Evolutionary conservation across 2,797 vertebrate genomes (phyloP), one percentile per base, ranked within the genome.

Genomic region (Neostethus bicornis): DNA sequence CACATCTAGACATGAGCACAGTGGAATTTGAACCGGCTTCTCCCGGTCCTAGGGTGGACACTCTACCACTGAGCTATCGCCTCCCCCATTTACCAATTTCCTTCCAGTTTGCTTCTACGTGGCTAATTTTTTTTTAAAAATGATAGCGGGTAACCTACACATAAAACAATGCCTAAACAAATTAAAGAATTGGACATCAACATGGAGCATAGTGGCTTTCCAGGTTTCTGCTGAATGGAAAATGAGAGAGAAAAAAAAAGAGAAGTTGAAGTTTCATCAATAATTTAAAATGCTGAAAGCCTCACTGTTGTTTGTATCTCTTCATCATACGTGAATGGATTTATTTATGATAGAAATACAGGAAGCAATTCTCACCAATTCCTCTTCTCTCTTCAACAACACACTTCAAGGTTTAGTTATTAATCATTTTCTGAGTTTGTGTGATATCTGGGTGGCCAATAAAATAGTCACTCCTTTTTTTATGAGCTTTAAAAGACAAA

Each of bases 281-380:
- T 86, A 80, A 84, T 83, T 76, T 21, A 83, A 55, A 23, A 42
- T 12, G 2, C 55, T 41, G 63, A 75, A 70, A 50, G 61, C 75
- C 58, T 82, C 19, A 6, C n/a, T 31, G 31, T 51, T 69, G 71
- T 79, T 79, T 77, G 46, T 60, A 67, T 50, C 43, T 64, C 53
- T 48, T 10, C 51, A 60, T 68, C 62, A 61, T 55, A 73, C 1
- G 13, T 58, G 66, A 69, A 73, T 43, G 44, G 14, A 51, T 58
- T 55, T 32, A 78, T 78, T 75, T 83, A 87, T 82, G 75, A 82
- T 84, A 65, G 46, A 84, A 64, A 66, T 24, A 51, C n/a, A 12
- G 26, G 32, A 49, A 66, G 37, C 48, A 59, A 55, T 63, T 73
- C 19, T 4, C 47, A 35, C 44, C 54, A 54, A 68, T 80, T 66